phyloP scores from a whole-genome alignment of 2,113 vertebrate genomes.

The Glareola pratincola region DNA sequence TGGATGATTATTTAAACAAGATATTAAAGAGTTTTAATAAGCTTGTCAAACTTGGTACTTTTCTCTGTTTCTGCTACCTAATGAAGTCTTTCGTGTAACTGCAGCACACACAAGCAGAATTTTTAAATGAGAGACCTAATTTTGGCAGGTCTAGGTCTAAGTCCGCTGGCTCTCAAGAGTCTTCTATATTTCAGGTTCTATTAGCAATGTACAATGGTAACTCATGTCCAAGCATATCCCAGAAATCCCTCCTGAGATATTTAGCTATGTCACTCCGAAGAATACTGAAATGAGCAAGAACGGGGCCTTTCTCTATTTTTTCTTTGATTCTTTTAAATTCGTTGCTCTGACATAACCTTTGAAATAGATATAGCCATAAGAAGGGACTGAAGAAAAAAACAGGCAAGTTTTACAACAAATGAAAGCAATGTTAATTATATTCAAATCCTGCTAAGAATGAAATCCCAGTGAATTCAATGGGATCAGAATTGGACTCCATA shows the following conservation, averaged over 20 bases:
- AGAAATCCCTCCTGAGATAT: conserved; percentile 33
- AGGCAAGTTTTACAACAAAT: conserved; percentile 19
- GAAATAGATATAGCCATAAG: background rate
- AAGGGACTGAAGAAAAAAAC: conserved; percentile 12
- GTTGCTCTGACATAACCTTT: background rate
- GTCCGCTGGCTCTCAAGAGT: background rate
- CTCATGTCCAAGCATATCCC: conserved; percentile 1
- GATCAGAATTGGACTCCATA: background rate
- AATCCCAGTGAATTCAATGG: conserved; percentile 34
- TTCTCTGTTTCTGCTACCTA: background rate
- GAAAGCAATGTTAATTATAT: conserved; percentile 48
- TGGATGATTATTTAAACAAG: background rate
- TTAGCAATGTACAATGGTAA: background rate
- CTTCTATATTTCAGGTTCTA: conserved; percentile 24
- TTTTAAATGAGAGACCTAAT: conserved; percentile 32
- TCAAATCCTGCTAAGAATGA: conserved; percentile 54
- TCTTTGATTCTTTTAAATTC: conserved; percentile 23
- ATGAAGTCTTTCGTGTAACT: background rate
- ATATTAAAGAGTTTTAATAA: background rate
- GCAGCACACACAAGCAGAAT: background rate
- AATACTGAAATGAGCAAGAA: conserved; percentile 41
- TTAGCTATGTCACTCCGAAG: conserved; percentile 35
- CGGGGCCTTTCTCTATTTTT: background rate
- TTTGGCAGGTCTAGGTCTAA: conserved; percentile 4
- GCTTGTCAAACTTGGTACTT: background rate